A percentile compares a stretch with the other conserved stretches of the same genome.
Conservation (phyloP, 2,888 invertebrate genomes). For the Neoascia interrupta region DNA sequence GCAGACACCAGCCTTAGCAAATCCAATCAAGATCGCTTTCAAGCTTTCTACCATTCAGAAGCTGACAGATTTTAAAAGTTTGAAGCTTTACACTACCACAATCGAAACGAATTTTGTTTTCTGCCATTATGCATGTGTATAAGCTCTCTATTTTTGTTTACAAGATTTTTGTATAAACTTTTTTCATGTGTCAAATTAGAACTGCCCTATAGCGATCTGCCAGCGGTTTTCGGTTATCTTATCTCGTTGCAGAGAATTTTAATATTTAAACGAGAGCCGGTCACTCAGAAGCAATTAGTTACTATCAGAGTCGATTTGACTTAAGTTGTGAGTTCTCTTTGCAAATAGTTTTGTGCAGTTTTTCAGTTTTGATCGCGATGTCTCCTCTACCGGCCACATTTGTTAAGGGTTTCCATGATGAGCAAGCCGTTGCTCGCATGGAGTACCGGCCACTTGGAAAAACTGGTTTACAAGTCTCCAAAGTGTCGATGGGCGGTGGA, state of each 20-base stretch:
- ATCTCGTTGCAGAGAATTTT: neutral
- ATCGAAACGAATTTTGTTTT: neutral
- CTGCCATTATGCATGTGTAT: too few relatives aligned
- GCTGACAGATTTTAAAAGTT: neutral
- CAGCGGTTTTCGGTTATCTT: constrained; percentile 50
- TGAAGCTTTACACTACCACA: constrained; percentile 7
- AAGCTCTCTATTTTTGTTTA: constrained; percentile 43
- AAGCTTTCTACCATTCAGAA: neutral
- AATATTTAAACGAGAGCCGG: constrained; percentile 37
- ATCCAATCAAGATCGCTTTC: neutral
- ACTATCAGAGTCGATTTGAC: neutral
- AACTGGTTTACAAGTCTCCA: constrained; percentile 87
- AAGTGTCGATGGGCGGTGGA: constrained; percentile 88
- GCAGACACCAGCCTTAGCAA: constrained; percentile 30
- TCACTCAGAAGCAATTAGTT: neutral
- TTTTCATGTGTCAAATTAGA: too few relatives aligned
- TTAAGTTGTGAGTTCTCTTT: neutral
- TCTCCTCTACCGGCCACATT: constrained; percentile 82
- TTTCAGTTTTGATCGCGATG: constrained; percentile 22
- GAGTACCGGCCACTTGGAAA: constrained; percentile 85
- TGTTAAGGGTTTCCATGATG: constrained; percentile 84
- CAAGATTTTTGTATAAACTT: too few relatives aligned
- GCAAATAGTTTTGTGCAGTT: constrained; percentile 1
- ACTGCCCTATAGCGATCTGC: constrained; percentile 49
- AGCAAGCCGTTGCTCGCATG: constrained; percentile 84